Evolutionary conservation across 2,113 vertebrate species (phyloP), one percentile per base, ranked within the genome.

Genomic region (Cephalopholis sonnerati): DNA sequence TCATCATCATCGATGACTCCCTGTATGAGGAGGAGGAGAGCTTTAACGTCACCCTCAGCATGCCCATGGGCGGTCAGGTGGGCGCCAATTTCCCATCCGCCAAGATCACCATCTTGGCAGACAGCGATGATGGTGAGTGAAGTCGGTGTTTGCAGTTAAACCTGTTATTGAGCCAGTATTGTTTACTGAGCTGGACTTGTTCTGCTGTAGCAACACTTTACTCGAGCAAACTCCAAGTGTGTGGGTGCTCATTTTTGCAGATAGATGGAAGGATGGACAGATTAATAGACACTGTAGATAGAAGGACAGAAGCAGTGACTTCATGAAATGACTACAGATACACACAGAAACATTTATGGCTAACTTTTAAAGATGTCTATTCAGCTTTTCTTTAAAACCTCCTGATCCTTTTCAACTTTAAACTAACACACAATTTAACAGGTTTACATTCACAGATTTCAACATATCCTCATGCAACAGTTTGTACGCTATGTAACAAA

Each of bases 1-100:
- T 98, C 84, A 94, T 97, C 51, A 95, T 97, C 89, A 96, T 96
- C 17, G 96, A 97, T 5, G 96, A 97, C 80, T 97, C 96, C 1
- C 93, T 97, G 25, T 97, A 96, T n/a, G 96, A 98, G 88, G 95
- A 96, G 72, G 96, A 97, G 13, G 97, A 97, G 91, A 96, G 85
- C 88, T 98, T 98, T 73, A 96, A 91, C 6, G 80, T 98, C 68
- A 97, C 93, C 17, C 93, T 98, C 79, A 97, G 95, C 76, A 94
- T 97, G 94, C 93, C 96, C 7, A 92, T 95, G 94, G 96, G 96
- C 9, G 96, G 96, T 13, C 93, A 93, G 80, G 77, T 97, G 86
- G 95, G 96, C 41, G 54, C 88, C 70, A 93, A 87, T 63, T 97
- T 96, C 91, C 95, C 97, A 1, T 93, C 85, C 2, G 74, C 96